Base-by-base conservation (phyloP, 2,888 invertebrate species). In the Drosophila robusta region DNA sequence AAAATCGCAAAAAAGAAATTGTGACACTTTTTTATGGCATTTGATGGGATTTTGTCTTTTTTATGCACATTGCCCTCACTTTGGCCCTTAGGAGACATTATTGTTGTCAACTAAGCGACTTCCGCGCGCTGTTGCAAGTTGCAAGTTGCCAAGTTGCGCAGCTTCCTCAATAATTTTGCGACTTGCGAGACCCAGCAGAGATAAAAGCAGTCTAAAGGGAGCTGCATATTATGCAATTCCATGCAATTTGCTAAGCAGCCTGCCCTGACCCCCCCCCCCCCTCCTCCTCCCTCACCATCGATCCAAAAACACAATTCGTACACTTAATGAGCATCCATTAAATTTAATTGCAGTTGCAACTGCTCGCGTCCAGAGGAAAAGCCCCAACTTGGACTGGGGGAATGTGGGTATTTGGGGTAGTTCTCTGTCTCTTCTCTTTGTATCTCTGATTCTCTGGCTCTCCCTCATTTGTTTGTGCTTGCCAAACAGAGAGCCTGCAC, bases 271-370 rank as follows among this genome's bases (percentile, higher is more conserved):
- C n/a, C 24, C n/a, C 12, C 8, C 2, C 1, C 11, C 39, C 29
- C 4, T 18, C 6, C 36, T 34, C 14, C 24, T 39, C 69, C 26
- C 14, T n/a, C n/a, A n/a, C n/a, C n/a, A n/a, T n/a, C 42, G 16
- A 56, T 3, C 29, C 16, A 12, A 26, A 47, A 32, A 61, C 45
- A 62, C 77, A 83, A 75, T 80, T 80, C 69, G 70, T 68, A 54
- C 73, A 56, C 83, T 78, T 89, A 89, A 87, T 86, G 80, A 81
- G 80, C 77, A 78, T 74, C 75, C 88, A 89, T 89, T 89, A 81
- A 87, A 78, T 73, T 89, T 89, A 89, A 89, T 89, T 89, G 86
- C 84, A 83, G 77, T 71, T 79, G 83, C 58, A 89, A 70, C 62
- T 71, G 65, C 67, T 68, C 9, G 11, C 26, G 80, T 72, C 62